These are phyloP conservation scores for Drosophila kurseongensis DNA, from an alignment of 1,140 invertebrate genomes.

Conservation along the genomic window DNA sequence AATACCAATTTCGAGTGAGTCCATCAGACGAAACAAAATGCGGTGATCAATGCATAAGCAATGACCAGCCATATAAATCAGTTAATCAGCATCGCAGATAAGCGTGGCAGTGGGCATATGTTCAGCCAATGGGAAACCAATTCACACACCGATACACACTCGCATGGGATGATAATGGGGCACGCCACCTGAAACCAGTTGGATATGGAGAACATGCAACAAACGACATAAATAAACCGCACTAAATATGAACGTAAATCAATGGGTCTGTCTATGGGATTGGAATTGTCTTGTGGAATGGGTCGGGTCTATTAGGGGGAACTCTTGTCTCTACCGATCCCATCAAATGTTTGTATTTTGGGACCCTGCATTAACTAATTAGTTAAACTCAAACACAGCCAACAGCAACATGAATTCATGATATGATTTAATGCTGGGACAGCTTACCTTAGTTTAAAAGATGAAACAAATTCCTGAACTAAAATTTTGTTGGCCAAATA, in stretches of 20 bases:
- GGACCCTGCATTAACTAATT: conserved; percentile 65
- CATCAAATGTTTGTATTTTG: conserved; percentile 34
- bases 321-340: conserved; percentile 8
- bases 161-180: conserved; percentile 36
- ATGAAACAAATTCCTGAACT: not conserved
- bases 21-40: conserved; percentile 24
- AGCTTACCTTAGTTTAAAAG: conserved; percentile 5
- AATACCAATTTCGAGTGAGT: conserved; percentile 16
- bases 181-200: conserved; percentile 56
- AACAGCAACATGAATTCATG: conserved; percentile 8
- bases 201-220: conserved; percentile 53
- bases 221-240: conserved; percentile 59
- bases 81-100: conserved; percentile 79
- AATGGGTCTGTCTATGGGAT: conserved; percentile 36
- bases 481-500: not conserved
- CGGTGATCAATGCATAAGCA: conserved; percentile 79
- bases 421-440: not conserved
- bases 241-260: conserved; percentile 78
- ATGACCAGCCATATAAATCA: conserved; percentile 76
- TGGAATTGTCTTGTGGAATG: not conserved
- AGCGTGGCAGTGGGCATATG: conserved; percentile 44
- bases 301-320: conserved; percentile 9
- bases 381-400: conserved; percentile 22
- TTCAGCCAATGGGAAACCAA: conserved; percentile 50
- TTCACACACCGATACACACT: conserved; percentile 29